Conservation (phyloP, 2,113 vertebrate species). For the Mirza zaza region DNA sequence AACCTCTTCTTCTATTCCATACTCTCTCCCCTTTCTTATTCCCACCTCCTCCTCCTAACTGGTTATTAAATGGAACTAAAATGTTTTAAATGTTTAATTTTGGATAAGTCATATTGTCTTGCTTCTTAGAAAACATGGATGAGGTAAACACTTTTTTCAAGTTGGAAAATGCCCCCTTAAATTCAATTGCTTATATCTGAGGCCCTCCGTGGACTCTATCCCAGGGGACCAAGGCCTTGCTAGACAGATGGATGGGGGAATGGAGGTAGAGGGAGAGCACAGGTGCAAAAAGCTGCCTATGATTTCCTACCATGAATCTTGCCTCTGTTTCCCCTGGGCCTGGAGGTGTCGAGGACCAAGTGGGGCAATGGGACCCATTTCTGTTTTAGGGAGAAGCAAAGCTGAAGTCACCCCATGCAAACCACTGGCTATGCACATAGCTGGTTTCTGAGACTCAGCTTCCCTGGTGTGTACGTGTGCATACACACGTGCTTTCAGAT, state of each 20-base stretch:
- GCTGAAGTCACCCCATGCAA: no score
- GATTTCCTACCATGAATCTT: background rate
- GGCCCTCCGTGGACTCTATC: background rate
- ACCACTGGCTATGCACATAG: background rate
- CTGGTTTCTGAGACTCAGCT: background rate
- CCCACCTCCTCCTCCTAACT: background rate
- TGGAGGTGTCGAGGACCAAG: background rate
- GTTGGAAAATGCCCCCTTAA: background rate
- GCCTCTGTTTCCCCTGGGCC: background rate
- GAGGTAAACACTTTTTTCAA: background rate
- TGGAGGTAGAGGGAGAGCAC: fast-evolving
- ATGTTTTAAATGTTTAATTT: background rate
- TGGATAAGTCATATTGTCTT: background rate
- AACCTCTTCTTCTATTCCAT: background rate
- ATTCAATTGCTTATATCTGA: background rate
- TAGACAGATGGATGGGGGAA: no score
- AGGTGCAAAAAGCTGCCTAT: background rate
- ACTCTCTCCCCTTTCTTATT: background rate
- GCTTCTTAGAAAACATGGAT: background rate
- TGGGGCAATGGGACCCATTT: background rate
- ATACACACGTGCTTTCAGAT: background rate
- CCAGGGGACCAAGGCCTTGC: background rate
- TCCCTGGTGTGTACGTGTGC: background rate
- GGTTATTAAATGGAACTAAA: background rate
- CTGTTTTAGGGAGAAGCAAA: background rate